These are phyloP conservation scores for Drosophila triauraria DNA, from an alignment of 1,140 invertebrate genomes.

Conservation along the genomic window DNA sequence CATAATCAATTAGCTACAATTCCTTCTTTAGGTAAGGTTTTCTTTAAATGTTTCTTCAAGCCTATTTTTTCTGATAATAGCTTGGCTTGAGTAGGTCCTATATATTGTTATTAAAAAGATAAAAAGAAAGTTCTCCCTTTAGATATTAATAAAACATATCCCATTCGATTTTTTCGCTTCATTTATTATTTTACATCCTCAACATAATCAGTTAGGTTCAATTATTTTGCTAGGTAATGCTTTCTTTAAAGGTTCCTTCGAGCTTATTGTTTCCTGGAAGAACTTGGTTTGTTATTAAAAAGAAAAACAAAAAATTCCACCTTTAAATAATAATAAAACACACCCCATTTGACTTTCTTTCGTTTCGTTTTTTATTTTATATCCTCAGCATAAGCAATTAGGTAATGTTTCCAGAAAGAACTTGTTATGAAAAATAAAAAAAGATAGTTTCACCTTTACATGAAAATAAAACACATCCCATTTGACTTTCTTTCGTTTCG, in stretches of 20 bases:
- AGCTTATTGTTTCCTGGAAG: too few relatives aligned
- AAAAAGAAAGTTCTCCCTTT: neutral
- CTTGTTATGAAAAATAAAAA: too few relatives aligned
- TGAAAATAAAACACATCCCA: neutral
- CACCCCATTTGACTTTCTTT: neutral
- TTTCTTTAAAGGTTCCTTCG: neutral
- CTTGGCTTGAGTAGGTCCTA: too few relatives aligned
- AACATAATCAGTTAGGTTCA: conserved; percentile 69
- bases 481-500: neutral
- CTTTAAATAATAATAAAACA: neutral
- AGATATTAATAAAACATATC: neutral
- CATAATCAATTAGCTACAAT: conserved; percentile 35
- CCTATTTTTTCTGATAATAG: too few relatives aligned
- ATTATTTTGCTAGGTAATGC: conserved; percentile 72
- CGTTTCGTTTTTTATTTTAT: conserved; percentile 44
- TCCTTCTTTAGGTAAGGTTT: conserved; percentile 60
- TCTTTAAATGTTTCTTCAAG: too few relatives aligned
- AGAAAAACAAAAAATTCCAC: neutral
- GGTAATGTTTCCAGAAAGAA: conserved; percentile 28
- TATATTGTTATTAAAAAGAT: too few relatives aligned
- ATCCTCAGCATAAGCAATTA: conserved; percentile 55
- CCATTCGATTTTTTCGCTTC: neutral
- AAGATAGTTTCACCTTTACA: neutral
- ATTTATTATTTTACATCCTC: conserved; percentile 52
- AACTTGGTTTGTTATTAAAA: too few relatives aligned